phyloP scores from a whole-genome alignment of 2,797 vertebrate genomes.

The Brachyrhaphis roseni region DNA sequence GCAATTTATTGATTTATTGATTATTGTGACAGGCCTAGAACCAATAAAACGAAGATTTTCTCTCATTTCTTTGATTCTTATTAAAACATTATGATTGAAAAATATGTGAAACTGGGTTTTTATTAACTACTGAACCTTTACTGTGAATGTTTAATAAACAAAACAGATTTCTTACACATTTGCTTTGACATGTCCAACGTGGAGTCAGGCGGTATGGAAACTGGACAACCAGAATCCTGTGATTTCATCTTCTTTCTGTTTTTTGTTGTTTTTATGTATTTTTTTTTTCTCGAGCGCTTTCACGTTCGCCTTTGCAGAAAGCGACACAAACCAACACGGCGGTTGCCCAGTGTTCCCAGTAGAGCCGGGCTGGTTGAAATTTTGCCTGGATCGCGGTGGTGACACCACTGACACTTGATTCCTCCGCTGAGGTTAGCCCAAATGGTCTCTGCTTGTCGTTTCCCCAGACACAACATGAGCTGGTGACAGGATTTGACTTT shows the following conservation, averaged over 20 bases:
- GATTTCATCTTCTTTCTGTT: constrained; percentile 32
- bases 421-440: constrained; percentile 37
- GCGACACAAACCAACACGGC: constrained; percentile 36
- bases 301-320: constrained; percentile 33
- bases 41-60: neutral
- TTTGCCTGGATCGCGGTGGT: constrained; percentile 45
- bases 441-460: constrained; percentile 38
- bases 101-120: neutral
- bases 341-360: constrained; percentile 51
- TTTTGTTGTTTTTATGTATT: neutral
- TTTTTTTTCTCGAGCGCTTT: constrained; percentile 34
- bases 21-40: neutral
- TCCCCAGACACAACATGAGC: constrained; percentile 50
- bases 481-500: constrained; percentile 22
- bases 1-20: no score
- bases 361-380: constrained; percentile 49
- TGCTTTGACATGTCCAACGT: constrained; percentile 23
- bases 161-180: neutral
- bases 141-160: neutral
- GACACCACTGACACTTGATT: constrained; percentile 62
- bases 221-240: constrained; percentile 5
- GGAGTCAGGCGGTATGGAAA: constrained; percentile 1
- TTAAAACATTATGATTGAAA: neutral
- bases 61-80: neutral
- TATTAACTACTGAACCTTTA: neutral